These are phyloP conservation scores for Siniperca scherzeri DNA, from an alignment of 2,797 vertebrate species.

Conservation along the genomic window DNA sequence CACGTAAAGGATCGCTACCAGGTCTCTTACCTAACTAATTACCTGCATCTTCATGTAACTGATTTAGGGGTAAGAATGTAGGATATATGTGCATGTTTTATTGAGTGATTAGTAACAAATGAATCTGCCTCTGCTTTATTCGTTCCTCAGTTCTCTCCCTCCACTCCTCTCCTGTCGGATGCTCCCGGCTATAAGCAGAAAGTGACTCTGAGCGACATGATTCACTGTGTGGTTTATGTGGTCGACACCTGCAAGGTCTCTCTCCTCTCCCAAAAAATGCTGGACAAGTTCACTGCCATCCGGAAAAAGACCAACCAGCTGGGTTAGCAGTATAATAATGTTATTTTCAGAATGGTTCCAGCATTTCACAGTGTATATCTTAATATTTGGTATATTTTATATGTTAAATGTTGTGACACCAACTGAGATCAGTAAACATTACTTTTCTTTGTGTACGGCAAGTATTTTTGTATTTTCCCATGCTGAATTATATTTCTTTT, in stretches of 20 bases:
- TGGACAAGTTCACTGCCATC: conserved; percentile 73
- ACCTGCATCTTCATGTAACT: neutral
- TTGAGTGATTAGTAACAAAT: neutral
- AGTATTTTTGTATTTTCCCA: neutral
- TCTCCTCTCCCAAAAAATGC: conserved; percentile 67
- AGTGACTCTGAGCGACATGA: conserved; percentile 64
- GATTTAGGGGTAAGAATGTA: neutral
- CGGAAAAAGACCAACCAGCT: conserved; percentile 75
- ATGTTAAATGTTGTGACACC: neutral
- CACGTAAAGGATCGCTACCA: conserved; percentile 77
- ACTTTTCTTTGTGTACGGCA: neutral
- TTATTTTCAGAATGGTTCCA: neutral
- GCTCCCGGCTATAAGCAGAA: conserved; percentile 57
- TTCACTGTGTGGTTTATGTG: conserved; percentile 81
- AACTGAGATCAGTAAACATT: neutral
- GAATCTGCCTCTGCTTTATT: neutral
- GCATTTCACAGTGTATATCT: neutral
- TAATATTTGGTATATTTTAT: neutral
- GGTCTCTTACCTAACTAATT: conserved; percentile 33
- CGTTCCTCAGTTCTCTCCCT: conserved; percentile 71
- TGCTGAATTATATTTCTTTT: neutral
- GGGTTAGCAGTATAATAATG: conserved; percentile 58
- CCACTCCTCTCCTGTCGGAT: conserved; percentile 52
- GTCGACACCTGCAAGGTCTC: conserved; percentile 74
- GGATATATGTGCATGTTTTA: neutral